A percentile compares a stretch with the other conserved stretches of the same genome.
phyloP scores from a whole-genome alignment of 2,113 vertebrate species.

The Rhagologus leucostigma region DNA sequence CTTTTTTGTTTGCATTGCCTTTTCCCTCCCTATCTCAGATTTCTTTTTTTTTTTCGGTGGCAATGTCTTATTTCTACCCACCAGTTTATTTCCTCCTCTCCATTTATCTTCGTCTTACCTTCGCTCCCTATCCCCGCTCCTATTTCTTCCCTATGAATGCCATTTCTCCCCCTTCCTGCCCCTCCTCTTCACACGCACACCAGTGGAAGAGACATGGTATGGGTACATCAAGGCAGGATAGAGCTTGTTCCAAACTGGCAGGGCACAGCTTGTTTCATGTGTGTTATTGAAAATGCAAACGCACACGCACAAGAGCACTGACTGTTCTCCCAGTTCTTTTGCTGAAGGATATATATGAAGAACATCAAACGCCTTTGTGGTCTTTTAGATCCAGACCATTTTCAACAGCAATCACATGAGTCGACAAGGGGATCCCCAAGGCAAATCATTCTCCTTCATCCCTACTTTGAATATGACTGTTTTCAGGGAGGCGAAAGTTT shows the following conservation, averaged over 20 bases:
- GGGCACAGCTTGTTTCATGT: slow-evolving; percentile 46
- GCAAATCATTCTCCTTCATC: slow-evolving; percentile 44
- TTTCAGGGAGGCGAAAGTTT: slow-evolving; percentile 47
- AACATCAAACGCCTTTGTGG: slow-evolving; percentile 59
- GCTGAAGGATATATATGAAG: slow-evolving; percentile 48
- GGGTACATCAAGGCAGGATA: slow-evolving; percentile 33
- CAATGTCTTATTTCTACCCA: neutral
- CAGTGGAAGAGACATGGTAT: neutral
- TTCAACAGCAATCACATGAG: slow-evolving; percentile 46
- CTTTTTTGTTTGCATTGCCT: neutral
- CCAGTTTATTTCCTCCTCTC: neutral
- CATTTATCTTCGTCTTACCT: neutral
- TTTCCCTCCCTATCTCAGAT: neutral
- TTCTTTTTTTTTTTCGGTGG: too few species aligned
- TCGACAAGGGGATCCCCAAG: slow-evolving; percentile 31
- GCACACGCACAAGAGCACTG: neutral
- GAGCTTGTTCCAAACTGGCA: slow-evolving; percentile 45
- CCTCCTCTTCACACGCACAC: neutral
- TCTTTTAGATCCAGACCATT: slow-evolving; percentile 57
- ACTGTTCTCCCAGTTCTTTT: slow-evolving; percentile 55
- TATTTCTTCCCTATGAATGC: neutral
- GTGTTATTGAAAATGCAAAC: slow-evolving; percentile 56
- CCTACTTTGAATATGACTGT: neutral
- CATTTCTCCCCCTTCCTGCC: neutral
- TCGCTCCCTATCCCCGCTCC: neutral